These are phyloP conservation scores for Upupa epops DNA, from an alignment of 2,113 vertebrate genomes.

Conservation along the genomic window DNA sequence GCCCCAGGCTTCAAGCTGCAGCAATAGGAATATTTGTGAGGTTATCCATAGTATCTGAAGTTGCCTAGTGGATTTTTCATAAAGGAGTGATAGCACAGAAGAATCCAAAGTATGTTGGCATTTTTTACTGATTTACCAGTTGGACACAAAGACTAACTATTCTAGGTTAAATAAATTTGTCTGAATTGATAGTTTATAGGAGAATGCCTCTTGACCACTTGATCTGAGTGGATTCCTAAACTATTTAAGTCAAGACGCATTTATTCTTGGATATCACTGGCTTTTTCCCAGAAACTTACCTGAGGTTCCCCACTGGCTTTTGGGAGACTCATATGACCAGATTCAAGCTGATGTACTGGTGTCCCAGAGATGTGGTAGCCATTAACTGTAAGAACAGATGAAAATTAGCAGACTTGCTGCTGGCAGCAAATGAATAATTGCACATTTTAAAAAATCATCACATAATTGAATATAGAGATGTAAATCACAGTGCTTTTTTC, in stretches of 20 bases:
- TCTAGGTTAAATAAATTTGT: neutral
- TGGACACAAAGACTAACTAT: neutral
- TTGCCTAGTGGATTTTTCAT: neutral
- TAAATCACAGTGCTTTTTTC: neutral
- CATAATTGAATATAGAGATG: neutral
- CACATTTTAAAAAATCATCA: neutral
- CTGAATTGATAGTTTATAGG: neutral
- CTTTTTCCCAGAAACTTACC: slow-evolving; percentile 73
- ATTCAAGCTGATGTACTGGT: slow-evolving; percentile 83
- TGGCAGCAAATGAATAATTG: neutral
- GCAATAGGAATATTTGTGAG: neutral
- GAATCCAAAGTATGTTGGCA: neutral
- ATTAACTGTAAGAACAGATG: slow-evolving; percentile 84
- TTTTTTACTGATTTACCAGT: neutral
- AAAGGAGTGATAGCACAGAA: neutral
- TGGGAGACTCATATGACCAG: slow-evolving; percentile 79
- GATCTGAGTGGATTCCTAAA: neutral
- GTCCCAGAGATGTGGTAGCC: slow-evolving; percentile 90
- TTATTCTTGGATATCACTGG: neutral
- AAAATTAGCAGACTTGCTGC: neutral
- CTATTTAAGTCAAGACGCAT: neutral
- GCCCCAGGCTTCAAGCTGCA: neutral
- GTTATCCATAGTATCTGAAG: neutral
- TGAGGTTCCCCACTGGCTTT: slow-evolving; percentile 86
- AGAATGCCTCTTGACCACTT: neutral